Conservation (phyloP, 53 echinoderm and acorn worm species). For the Holothuria leucospilota region DNA sequence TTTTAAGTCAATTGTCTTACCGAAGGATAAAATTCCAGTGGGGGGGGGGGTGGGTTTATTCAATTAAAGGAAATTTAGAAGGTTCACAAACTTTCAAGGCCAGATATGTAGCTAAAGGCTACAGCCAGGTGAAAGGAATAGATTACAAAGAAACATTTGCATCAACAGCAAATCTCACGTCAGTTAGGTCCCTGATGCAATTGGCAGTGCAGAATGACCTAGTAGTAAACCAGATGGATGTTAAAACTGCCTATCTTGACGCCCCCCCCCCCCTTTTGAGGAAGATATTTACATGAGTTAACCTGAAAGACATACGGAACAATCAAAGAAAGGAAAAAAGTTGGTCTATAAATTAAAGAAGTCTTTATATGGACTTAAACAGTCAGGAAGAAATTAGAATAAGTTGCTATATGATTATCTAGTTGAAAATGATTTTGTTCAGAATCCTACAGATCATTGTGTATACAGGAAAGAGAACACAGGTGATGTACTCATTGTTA, state of each 20-base stretch:
- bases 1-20: neutral
- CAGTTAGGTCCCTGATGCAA: neutral
- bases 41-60: neutral
- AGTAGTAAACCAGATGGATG: too few species aligned
- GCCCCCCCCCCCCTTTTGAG: neutral
- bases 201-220: neutral
- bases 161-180: neutral
- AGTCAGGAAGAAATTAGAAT: slow-evolving; percentile 46
- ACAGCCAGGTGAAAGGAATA: too few species aligned
- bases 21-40: neutral
- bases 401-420: slow-evolving; percentile 42
- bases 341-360: slow-evolving; percentile 1
- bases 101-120: neutral
- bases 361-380: too few species aligned
- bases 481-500: slow-evolving; percentile 28
- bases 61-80: neutral
- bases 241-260: too few species aligned
- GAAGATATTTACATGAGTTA: neutral
- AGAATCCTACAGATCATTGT: too few species aligned
- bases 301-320: neutral
- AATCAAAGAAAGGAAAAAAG: slow-evolving; percentile 4
- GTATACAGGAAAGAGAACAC: slow-evolving; percentile 21
- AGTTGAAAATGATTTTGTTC: neutral
- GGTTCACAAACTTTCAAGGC: neutral
- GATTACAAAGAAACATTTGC: slow-evolving; percentile 9